Conservation (phyloP, 2,888 invertebrate species). For the Drosophila picticornis region DNA sequence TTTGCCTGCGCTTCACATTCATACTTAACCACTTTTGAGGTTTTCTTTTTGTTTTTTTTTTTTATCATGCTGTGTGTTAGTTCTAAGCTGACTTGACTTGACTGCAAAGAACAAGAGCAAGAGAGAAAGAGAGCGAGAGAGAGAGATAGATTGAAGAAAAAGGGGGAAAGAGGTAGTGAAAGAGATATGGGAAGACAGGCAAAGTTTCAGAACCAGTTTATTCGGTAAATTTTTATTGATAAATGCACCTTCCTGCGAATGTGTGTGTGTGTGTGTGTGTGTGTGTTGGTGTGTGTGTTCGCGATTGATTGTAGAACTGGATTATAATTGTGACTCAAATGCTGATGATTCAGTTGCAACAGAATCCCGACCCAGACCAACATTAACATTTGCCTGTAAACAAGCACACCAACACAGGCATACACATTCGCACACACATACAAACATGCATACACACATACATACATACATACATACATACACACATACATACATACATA, state of each 20-base stretch:
- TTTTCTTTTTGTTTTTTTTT: not conserved
- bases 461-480: not conserved
- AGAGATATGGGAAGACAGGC: slow-evolving; percentile 1
- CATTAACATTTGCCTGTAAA: slow-evolving; percentile 42
- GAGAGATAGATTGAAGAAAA: too few relatives aligned
- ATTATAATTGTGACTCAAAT: slow-evolving; percentile 48
- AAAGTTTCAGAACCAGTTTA: slow-evolving; percentile 30
- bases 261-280: not conserved
- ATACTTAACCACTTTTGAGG: not conserved
- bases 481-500: not conserved
- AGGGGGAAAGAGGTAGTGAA: not conserved
- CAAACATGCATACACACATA: not conserved
- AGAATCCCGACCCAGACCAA: slow-evolving; percentile 13
- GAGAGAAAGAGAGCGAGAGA: not conserved
- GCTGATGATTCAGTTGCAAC: slow-evolving; percentile 33
- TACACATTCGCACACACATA: too few relatives aligned
- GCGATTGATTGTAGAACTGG: slow-evolving; percentile 39
- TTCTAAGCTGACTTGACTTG: not conserved
- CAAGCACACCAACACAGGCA: slow-evolving; percentile 7
- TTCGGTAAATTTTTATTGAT: slow-evolving; percentile 11
- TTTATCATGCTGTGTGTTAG: not conserved
- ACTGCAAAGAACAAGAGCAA: not conserved
- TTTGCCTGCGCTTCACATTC: too few relatives aligned
- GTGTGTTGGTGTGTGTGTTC: not conserved
- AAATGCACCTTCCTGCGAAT: slow-evolving; percentile 3